Conservation (phyloP, 1,140 invertebrate genomes). For the Triops longicaudatus region DNA sequence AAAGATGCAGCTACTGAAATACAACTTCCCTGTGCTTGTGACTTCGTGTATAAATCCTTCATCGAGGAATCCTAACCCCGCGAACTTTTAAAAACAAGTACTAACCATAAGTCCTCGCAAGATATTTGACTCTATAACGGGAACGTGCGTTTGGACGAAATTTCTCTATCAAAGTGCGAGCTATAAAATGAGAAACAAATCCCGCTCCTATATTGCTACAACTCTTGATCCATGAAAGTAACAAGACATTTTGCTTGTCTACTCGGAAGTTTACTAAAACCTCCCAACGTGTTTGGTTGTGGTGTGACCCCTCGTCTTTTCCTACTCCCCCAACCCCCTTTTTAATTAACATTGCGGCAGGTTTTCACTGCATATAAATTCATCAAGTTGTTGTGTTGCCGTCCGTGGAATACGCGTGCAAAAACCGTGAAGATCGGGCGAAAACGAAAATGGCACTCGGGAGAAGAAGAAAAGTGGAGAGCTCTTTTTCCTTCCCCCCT, state of each 20-base stretch:
- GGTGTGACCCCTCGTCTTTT: neutral
- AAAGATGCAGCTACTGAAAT: slow-evolving; percentile 9
- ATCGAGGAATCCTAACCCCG: neutral
- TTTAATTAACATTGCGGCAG: slow-evolving; percentile 3
- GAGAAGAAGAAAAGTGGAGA: neutral
- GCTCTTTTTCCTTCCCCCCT: neutral
- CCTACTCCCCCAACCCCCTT: neutral
- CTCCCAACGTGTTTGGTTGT: neutral
- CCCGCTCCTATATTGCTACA: neutral
- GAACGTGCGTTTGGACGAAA: neutral
- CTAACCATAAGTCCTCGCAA: neutral
- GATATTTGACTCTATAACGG: neutral
- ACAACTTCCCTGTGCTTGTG: slow-evolving; percentile 14
- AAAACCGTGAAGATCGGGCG: neutral
- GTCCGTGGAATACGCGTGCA: neutral
- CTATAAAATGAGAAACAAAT: neutral
- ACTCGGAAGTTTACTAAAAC: neutral
- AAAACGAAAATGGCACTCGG: neutral
- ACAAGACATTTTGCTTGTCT: neutral
- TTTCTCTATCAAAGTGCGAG: neutral
- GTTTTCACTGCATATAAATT: slow-evolving; percentile 4
- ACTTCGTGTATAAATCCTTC: slow-evolving; percentile 3
- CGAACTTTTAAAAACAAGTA: neutral
- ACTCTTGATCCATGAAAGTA: neutral
- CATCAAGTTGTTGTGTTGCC: slow-evolving; percentile 2